Conservation (phyloP, 2,888 invertebrate genomes). For the Agrotis ipsilon region DNA sequence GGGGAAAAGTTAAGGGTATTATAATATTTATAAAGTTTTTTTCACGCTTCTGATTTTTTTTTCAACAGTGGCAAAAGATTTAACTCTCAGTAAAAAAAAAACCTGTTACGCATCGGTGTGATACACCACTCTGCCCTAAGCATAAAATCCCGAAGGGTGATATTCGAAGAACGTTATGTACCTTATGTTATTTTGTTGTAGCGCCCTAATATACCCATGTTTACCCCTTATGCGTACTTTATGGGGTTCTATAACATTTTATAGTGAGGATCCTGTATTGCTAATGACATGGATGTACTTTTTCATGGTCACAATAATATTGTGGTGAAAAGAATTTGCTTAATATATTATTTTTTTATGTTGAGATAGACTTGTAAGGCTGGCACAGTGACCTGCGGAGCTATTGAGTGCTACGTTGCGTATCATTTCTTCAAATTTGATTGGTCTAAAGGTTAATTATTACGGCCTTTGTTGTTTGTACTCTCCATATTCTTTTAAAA, state of each 20-base stretch:
- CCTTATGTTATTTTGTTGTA: slow-evolving; percentile 68
- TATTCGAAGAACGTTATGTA: slow-evolving; percentile 65
- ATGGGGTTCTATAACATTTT: slow-evolving; percentile 58
- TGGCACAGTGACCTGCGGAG: too few relatives aligned
- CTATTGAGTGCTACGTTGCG: too few relatives aligned
- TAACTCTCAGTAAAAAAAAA: neutral
- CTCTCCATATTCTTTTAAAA: too few relatives aligned
- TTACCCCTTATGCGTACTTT: slow-evolving; percentile 58
- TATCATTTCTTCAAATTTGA: too few relatives aligned
- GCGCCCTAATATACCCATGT: slow-evolving; percentile 64
- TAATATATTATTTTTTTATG: neutral
- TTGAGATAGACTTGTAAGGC: too few relatives aligned
- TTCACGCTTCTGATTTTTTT: too few relatives aligned
- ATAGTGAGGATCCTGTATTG: slow-evolving; percentile 48
- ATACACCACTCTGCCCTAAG: slow-evolving; percentile 31
- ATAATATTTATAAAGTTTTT: too few relatives aligned
- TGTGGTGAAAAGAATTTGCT: neutral
- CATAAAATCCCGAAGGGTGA: slow-evolving; percentile 67
- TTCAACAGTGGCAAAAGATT: too few relatives aligned
- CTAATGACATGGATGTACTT: slow-evolving; percentile 47
- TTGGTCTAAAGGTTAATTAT: too few relatives aligned
- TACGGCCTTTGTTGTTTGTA: too few relatives aligned
- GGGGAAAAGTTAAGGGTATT: too few relatives aligned
- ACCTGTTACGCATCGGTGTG: slow-evolving; percentile 50
- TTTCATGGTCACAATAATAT: slow-evolving; percentile 6